These are phyloP conservation scores for Andrena flavipes DNA, from an alignment of 2,888 invertebrate genomes.

Conservation along the genomic window DNA sequence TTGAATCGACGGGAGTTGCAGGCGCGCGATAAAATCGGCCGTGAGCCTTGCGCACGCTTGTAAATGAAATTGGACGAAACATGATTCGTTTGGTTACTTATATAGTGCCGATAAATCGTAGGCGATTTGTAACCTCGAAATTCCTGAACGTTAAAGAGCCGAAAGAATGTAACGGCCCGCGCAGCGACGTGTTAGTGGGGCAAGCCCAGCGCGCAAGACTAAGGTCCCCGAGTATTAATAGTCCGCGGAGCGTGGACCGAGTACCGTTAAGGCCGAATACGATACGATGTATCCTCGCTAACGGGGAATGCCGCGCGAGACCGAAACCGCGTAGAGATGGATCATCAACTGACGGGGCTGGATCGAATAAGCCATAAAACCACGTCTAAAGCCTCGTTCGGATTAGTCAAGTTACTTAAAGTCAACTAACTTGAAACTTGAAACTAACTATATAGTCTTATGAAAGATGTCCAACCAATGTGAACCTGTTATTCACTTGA, in stretches of 20 bases:
- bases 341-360: constrained; percentile 25
- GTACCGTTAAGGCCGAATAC: constrained; percentile 82
- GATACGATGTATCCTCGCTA: constrained; percentile 72
- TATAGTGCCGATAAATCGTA: constrained; percentile 13
- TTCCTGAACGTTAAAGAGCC: constrained; percentile 44
- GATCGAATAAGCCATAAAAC: background rate
- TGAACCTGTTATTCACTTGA: too few relatives aligned
- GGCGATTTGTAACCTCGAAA: constrained; percentile 58
- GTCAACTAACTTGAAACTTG: too few relatives aligned
- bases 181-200: constrained; percentile 61
- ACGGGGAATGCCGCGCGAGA: constrained; percentile 72
- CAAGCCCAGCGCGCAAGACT: constrained; percentile 53
- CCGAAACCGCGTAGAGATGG: constrained; percentile 15
- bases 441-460: too few relatives aligned
- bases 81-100: too few relatives aligned
- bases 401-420: too few relatives aligned
- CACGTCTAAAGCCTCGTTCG: too few relatives aligned
- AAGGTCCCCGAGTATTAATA: constrained; percentile 71
- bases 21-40: too few relatives aligned
- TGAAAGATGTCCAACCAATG: too few relatives aligned
- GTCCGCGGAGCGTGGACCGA: constrained; percentile 75
- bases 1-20: too few relatives aligned
- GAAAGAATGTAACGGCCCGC: constrained; percentile 57
- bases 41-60: too few relatives aligned
- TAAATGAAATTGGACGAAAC: too few relatives aligned